Evolutionary conservation across 35 echinoderm and acorn worm genomes (phyloP).

Genomic region (Ptychodera flava): DNA sequence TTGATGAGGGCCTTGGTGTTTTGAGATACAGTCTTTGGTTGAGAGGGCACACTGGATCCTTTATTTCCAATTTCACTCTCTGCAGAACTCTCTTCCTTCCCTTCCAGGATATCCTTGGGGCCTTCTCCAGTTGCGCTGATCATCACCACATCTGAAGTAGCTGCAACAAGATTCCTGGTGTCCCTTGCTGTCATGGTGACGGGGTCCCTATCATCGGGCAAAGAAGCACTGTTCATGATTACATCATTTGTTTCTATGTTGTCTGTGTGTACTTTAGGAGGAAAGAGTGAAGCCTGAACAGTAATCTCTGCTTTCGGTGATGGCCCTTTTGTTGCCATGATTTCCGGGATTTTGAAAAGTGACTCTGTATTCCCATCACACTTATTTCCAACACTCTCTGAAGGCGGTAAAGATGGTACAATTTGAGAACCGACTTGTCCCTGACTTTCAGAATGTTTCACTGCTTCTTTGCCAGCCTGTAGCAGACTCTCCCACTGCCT

Average conservation of each 20-base stretch:
- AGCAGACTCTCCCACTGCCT: background rate
- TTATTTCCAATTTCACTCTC: background rate
- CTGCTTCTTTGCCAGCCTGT: background rate
- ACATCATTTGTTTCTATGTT: background rate
- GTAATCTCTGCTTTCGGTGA: no score
- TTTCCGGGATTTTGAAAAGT: background rate
- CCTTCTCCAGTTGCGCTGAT: constrained; percentile 30
- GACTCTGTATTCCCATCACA: background rate
- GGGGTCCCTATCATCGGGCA: background rate
- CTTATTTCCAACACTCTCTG: background rate
- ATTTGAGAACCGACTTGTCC: background rate
- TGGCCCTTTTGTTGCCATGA: background rate
- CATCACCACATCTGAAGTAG: constrained; percentile 37
- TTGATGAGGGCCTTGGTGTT: constrained; percentile 88
- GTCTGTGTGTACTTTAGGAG: background rate
- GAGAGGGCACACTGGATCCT: background rate
- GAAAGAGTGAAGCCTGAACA: background rate
- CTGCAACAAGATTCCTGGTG: background rate
- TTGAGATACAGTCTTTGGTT: constrained; percentile 50
- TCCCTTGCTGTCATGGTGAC: background rate
- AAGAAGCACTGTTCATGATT: background rate
- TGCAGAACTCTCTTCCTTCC: background rate
- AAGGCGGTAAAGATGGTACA: background rate
- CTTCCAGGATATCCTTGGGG: background rate
- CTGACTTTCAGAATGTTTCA: background rate